phyloP scores from a whole-genome alignment of 92 coral and sea anemone species.

The Diadumene lineata region DNA sequence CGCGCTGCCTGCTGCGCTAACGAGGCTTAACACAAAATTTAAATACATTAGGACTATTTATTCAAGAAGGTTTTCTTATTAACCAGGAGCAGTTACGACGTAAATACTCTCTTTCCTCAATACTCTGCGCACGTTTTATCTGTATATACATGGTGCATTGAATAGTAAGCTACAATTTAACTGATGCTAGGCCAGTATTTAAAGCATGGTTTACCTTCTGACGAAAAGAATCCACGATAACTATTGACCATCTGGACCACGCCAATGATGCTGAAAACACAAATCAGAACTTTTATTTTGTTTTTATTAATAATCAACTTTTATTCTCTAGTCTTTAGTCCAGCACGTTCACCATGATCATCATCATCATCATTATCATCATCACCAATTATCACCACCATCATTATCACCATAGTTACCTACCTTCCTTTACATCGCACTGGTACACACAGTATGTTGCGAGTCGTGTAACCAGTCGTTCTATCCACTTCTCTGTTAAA shows the following conservation, averaged over 20 bases:
- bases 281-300: too few species aligned
- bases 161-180: background rate
- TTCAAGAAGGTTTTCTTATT: too few species aligned
- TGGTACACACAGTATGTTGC: slow-evolving; percentile 90
- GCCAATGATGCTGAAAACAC: slow-evolving; percentile 79
- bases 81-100: too few species aligned
- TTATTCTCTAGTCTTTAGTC: too few species aligned
- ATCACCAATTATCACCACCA: background rate
- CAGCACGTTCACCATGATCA: background rate
- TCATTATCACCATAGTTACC: background rate
- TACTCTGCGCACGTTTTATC: too few species aligned
- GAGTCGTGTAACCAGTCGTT: slow-evolving; percentile 92
- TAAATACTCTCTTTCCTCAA: too few species aligned
- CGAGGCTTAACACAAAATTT: too few species aligned
- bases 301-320: too few species aligned
- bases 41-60: too few species aligned
- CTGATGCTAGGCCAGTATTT: background rate
- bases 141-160: background rate
- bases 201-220: slow-evolving; percentile 60
- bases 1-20: too few species aligned
- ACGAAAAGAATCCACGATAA: slow-evolving; percentile 80
- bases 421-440: slow-evolving; percentile 95
- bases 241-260: slow-evolving; percentile 93
- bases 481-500: slow-evolving; percentile 95
- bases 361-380: background rate